Base-by-base conservation (phyloP, 2,113 vertebrate species). In the Rana temporaria region DNA sequence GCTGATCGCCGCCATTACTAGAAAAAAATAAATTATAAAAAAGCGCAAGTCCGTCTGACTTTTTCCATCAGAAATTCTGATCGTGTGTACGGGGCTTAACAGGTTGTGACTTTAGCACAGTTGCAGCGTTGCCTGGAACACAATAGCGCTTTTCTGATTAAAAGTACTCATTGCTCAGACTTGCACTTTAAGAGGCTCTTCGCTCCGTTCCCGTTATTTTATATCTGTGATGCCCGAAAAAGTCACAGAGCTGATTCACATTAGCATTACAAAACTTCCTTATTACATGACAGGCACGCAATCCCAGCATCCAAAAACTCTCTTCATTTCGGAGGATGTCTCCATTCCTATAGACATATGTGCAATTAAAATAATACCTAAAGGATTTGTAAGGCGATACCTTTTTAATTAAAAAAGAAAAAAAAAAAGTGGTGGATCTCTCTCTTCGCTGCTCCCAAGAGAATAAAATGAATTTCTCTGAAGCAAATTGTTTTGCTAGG, bases 401-500 rank as follows among this genome's bases (percentile, higher is more conserved):
- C 53, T 38, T 69, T 79, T 69, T 79, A 79, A 79, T 79, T 79
- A 79, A 48, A 79, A 79, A 68, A 79, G 77, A n/a, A n/a, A n/a
- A 30, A 30, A 30, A 30, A 30, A 30, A 30, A 30, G 30, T 65
- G 68, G 52, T 34, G 32, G 53, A 69, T 38, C 65, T 68, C 6
- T 79, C 65, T 79, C 22, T 34, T 68, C 8, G 19, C 64, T 38
- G 30, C 32, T 79, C 77, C 77, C 77, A 4, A 30, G 77, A 59
- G 77, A 42, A 18, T 60, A 38, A 79, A 69, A 79, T 12, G 30
- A 69, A 69, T 68, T 59, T 79, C 77, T 79, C 64, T 18, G 30
- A 69, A 79, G 77, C 65, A 69, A 69, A 68, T 79, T 79, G 65
- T 57, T 79, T 67, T 42, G 12, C n/a, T 69, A 67, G 20, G 22